Evolutionary conservation across 2,113 vertebrate genomes (phyloP).

Genomic region (Brachyhypopomus occidentalis): DNA sequence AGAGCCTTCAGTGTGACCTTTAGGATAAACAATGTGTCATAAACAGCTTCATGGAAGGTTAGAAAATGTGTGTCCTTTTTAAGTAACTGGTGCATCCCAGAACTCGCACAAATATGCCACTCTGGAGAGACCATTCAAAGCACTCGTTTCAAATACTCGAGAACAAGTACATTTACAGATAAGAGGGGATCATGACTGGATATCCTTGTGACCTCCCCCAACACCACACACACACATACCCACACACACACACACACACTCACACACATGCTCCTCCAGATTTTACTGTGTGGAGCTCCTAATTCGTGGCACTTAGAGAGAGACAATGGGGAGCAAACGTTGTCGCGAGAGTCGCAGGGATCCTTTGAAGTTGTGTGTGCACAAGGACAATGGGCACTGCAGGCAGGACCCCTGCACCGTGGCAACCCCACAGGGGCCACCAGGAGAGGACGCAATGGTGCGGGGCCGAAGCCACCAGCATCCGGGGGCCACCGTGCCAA

Average conservation of each 20-base stretch:
- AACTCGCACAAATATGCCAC: background rate
- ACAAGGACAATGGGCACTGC: slow-evolving; percentile 47
- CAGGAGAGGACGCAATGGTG: background rate
- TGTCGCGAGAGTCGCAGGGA: slow-evolving; percentile 39
- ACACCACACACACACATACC: slow-evolving; percentile 25
- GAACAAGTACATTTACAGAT: slow-evolving; percentile 28
- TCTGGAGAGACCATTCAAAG: background rate
- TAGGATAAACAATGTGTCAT: background rate
- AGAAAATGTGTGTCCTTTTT: no score
- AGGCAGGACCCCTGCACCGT: slow-evolving; percentile 42
- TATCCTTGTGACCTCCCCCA: background rate
- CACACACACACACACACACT: slow-evolving; percentile 4
- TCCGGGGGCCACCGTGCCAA: no score
- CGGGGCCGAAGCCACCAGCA: background rate
- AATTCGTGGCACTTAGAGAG: slow-evolving; percentile 55
- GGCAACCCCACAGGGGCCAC: background rate
- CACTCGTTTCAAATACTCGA: slow-evolving; percentile 15
- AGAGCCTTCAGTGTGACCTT: background rate
- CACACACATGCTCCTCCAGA: slow-evolving; percentile 35
- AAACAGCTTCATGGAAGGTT: no score
- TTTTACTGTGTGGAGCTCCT: slow-evolving; percentile 46
- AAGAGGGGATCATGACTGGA: slow-evolving; percentile 11
- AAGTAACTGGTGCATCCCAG: no score
- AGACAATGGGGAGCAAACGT: slow-evolving; percentile 63
- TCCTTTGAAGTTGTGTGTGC: slow-evolving; percentile 54